These are phyloP conservation scores for Galbula dea DNA, from an alignment of 2,113 vertebrate species.

Conservation along the genomic window DNA sequence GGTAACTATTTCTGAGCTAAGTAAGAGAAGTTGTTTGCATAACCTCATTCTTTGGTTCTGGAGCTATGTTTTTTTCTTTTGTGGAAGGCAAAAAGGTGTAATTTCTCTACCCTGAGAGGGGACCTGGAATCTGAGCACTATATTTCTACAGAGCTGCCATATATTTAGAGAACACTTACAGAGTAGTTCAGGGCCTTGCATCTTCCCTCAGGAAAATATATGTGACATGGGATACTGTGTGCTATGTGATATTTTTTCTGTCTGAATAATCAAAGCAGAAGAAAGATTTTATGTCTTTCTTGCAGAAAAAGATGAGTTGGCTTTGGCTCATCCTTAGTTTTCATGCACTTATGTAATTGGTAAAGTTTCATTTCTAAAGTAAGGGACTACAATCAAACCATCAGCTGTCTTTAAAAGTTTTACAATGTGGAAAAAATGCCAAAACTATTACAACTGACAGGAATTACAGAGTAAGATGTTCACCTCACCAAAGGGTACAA, in stretches of 20 bases:
- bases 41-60: neutral
- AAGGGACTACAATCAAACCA: neutral
- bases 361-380: neutral
- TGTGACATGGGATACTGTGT: neutral
- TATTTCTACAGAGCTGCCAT: neutral
- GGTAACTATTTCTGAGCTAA: neutral
- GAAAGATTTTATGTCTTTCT: neutral
- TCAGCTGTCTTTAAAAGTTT: neutral
- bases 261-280: neutral
- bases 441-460: neutral
- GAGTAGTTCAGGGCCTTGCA: neutral
- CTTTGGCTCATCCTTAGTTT: constrained; percentile 8
- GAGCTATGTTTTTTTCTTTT: neutral
- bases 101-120: neutral
- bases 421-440: neutral
- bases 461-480: neutral
- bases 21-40: neutral
- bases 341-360: neutral
- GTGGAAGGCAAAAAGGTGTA: neutral
- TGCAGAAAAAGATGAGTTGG: neutral
- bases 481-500: neutral
- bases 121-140: neutral
- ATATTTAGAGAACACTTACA: neutral
- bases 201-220: neutral
- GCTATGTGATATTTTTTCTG: neutral